These are phyloP conservation scores for Halcyon chelicuti DNA, from an alignment of 2,797 vertebrate genomes.

Conservation along the genomic window DNA sequence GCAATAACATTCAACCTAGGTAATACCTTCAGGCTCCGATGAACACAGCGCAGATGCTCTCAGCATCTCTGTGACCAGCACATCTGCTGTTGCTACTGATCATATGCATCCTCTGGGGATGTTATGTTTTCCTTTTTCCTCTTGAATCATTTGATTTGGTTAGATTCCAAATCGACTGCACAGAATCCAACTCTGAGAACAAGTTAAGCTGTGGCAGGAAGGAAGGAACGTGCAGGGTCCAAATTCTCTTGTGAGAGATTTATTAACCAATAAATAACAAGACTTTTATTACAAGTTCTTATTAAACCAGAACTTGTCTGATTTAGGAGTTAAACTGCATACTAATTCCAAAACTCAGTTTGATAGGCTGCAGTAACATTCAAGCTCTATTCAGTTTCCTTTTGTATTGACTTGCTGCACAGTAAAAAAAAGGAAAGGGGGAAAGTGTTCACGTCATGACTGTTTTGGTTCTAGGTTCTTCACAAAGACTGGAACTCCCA, in stretches of 20 bases:
- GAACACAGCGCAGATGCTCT: background rate
- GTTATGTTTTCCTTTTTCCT: slow-evolving; percentile 15
- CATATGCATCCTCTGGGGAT: background rate
- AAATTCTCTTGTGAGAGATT: background rate
- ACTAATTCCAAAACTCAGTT: background rate
- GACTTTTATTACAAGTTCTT: background rate
- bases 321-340: background rate
- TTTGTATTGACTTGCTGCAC: background rate
- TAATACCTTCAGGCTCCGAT: background rate
- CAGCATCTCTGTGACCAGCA: background rate
- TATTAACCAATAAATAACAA: slow-evolving; percentile 30
- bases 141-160: slow-evolving; percentile 38
- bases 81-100: slow-evolving; percentile 24
- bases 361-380: background rate
- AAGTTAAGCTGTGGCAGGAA: slow-evolving; percentile 26
- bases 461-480: background rate
- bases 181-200: slow-evolving; percentile 16
- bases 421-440: background rate
- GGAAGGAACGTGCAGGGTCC: background rate
- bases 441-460: background rate
- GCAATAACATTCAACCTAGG: background rate
- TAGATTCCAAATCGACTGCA: background rate
- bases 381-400: background rate
- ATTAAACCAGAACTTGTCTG: background rate
- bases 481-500: background rate